Evolutionary conservation across 2,113 vertebrate genomes (phyloP).

Genomic region (Cyphomyrus discorhynchus): DNA sequence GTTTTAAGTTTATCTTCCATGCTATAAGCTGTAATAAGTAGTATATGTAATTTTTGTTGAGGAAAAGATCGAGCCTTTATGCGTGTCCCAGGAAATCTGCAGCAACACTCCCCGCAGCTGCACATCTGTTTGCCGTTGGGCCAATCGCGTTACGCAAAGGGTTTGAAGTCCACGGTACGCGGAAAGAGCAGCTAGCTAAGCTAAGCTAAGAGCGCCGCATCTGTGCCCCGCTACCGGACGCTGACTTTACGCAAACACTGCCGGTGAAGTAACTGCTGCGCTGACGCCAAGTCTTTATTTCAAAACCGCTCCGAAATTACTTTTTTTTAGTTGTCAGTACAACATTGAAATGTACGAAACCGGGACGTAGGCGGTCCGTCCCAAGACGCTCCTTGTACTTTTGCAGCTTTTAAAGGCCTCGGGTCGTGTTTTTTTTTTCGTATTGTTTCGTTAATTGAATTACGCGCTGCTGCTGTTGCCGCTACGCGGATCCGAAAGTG

Average conservation of each 20-base stretch:
- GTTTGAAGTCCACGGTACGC: background rate
- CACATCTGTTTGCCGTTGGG: background rate
- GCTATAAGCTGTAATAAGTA: background rate
- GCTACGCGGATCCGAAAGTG: background rate
- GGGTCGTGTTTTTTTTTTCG: background rate
- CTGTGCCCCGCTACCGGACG: background rate
- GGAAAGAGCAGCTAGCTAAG: background rate
- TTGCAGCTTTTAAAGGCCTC: background rate
- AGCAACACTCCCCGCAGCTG: background rate
- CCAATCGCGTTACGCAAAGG: background rate
- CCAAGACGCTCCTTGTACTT: background rate
- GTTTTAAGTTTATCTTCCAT: background rate
- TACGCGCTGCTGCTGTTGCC: background rate
- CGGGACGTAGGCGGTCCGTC: background rate
- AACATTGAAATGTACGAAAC: background rate
- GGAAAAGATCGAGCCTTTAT: background rate
- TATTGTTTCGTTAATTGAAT: background rate
- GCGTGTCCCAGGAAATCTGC: background rate
- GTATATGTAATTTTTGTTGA: background rate
- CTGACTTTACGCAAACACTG: background rate
- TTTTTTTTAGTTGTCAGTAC: background rate
- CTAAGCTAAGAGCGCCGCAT: background rate
- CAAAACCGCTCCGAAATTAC: background rate
- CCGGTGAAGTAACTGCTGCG: background rate
- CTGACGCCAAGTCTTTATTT: background rate